These are phyloP conservation scores for Oasisia sp. DNA, from an alignment of 2,888 invertebrate species.

Conservation along the genomic window DNA sequence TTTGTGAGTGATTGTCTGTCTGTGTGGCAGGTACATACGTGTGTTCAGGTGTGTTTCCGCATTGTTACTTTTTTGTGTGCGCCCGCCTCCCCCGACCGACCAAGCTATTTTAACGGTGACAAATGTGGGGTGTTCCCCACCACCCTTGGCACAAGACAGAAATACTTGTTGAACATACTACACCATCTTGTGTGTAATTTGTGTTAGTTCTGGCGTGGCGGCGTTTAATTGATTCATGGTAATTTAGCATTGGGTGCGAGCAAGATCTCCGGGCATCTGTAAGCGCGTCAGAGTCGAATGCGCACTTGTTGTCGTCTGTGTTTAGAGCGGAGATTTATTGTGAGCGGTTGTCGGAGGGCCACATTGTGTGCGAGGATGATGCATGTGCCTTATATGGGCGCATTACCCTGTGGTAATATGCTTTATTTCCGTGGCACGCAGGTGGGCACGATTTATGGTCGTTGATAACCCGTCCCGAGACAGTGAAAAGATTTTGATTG, in stretches of 20 bases:
- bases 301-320: not conserved
- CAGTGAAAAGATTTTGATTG: slow-evolving; percentile 17
- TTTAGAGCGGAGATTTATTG: not conserved
- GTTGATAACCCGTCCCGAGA: not conserved
- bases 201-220: not conserved
- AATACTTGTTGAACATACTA: not conserved
- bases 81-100: not conserved
- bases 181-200: not conserved
- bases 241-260: not conserved
- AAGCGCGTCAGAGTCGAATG: not conserved
- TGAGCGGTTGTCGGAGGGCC: not conserved
- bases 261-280: not conserved
- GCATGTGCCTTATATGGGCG: not conserved
- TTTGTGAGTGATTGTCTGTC: not conserved
- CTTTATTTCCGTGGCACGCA: slow-evolving; percentile 7
- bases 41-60: not conserved
- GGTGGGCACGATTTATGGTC: slow-evolving; percentile 13
- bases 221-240: not conserved
- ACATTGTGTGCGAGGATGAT: slow-evolving; percentile 10
- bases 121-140: not conserved
- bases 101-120: not conserved
- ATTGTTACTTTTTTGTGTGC: not conserved
- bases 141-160: not conserved
- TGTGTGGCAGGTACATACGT: not conserved
- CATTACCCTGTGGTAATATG: slow-evolving; percentile 17